phyloP scores from a whole-genome alignment of 2,113 vertebrate genomes.

The Peromyscus californicus region DNA sequence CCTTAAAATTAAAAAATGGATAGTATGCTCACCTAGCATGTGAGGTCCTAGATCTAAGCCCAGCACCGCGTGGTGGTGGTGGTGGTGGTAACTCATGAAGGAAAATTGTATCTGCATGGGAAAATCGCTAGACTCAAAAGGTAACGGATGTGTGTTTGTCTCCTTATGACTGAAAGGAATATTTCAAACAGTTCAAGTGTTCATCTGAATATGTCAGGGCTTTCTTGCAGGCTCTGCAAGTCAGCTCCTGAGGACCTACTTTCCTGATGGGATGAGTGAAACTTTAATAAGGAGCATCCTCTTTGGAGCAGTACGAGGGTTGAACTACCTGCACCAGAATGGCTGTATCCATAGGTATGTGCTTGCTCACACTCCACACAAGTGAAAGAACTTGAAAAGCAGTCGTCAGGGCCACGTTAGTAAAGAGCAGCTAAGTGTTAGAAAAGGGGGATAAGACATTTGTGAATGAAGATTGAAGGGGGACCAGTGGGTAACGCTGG shows the following conservation, averaged over 20 bases:
- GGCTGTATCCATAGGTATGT: conserved; percentile 97
- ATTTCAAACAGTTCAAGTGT: conserved; percentile 46
- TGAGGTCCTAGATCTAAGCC: background rate
- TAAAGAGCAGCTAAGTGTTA: conserved; percentile 12
- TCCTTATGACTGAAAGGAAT: conserved; percentile 26
- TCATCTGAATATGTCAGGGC: conserved; percentile 45
- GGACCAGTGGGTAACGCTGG: background rate
- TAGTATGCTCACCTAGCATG: background rate
- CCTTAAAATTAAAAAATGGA: background rate
- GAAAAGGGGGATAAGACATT: background rate
- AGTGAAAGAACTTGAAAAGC: conserved; percentile 31
- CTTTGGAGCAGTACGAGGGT: conserved; percentile 93
- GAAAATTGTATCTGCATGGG: conserved; percentile 55
- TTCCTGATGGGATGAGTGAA: conserved; percentile 98
- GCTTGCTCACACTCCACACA: conserved; percentile 46
- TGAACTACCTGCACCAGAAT: conserved; percentile 97
- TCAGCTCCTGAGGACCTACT: conserved; percentile 93
- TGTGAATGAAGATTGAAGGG: conserved; percentile 13
- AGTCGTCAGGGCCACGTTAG: conserved; percentile 15
- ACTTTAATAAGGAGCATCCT: conserved; percentile 96
- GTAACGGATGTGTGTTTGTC: background rate
- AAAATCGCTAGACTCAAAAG: conserved; percentile 50
- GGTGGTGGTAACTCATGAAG: conserved; percentile 14
- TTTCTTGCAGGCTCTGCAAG: conserved; percentile 94
- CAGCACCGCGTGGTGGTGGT: background rate